phyloP scores from a whole-genome alignment of 2,888 invertebrate genomes.

The Pachycephus smyrnensis region DNA sequence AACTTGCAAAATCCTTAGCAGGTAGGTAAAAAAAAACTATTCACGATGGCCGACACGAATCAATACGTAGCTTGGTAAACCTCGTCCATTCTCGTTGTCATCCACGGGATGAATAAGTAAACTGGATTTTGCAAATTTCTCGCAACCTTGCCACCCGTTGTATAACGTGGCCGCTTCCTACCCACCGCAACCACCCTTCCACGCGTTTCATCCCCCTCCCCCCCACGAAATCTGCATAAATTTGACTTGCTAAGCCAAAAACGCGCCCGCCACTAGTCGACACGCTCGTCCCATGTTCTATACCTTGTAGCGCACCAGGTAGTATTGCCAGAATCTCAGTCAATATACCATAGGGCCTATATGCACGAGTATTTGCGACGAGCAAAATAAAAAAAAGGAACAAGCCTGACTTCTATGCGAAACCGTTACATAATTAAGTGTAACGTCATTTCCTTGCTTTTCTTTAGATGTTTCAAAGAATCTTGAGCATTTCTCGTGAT shows the following conservation, averaged over 20 bases:
- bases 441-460: neutral
- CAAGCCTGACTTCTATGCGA: neutral
- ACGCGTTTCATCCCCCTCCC: neutral
- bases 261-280: neutral
- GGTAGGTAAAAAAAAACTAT: neutral
- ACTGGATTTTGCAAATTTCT: conserved; percentile 34
- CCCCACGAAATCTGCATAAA: conserved; percentile 53
- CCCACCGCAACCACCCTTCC: neutral
- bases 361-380: neutral
- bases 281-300: neutral
- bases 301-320: neutral
- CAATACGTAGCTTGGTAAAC: neutral
- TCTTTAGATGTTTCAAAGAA: neutral
- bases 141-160: conserved; percentile 31
- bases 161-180: neutral
- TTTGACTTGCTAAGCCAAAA: conserved; percentile 55
- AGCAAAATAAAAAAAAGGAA: neutral
- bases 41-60: neutral
- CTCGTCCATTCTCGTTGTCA: conserved; percentile 5
- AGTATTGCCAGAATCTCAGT: neutral
- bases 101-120: conserved; percentile 10
- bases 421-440: neutral
- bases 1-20: neutral
- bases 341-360: neutral
- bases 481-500: neutral